Evolutionary conservation across 2,113 vertebrate genomes (phyloP), one percentile per base, ranked within the genome.

Genomic region (Xiphias gladius): DNA sequence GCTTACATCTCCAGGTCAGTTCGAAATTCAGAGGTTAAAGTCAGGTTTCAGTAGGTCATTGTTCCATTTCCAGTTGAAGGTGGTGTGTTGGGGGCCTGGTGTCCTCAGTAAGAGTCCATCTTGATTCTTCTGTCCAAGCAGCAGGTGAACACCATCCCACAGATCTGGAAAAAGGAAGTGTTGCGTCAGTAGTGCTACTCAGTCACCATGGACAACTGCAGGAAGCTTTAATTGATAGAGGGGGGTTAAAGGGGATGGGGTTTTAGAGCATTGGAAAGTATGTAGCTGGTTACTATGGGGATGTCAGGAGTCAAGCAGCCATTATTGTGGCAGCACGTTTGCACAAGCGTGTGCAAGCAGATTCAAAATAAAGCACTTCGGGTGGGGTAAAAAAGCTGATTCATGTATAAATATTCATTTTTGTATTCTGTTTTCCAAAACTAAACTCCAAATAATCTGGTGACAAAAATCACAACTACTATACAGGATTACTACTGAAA

Each of bases 71-170:
- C 52, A 66, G 71, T 76, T 41, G 48, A 50, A 26, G 63, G n/a
- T 35, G 63, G 50, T 16, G 68, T 68, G 55, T 28, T 7, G 20
- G 48, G 26, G 28, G 30, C 11, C 43, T 0, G 54, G 35, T 17
- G 55, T 28, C 71, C 22, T 95, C 92, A 96, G 87, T 96, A 95
- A 59, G 93, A 94, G 3, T 95, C 93, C 85, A 91, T 89, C 87
- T 95, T 95, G 89, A 96, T 95, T 89, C 94, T 95, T 85, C 76
- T 93, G 90, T 96, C 91, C 73, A 96, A 81, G 91, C 93, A 96
- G 92, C 96, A 96, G 91, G 95, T 96, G 84, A 97, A 93, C 80
- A 94, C 91, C 95, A 96, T 96, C 59, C 96, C 95, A 80, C 96
- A 96, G 91, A 96, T 95, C 96, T 97, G 86, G 65, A 94, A 94